Conservation (phyloP, 2,797 vertebrate genomes). For the Remorina albescens region DNA sequence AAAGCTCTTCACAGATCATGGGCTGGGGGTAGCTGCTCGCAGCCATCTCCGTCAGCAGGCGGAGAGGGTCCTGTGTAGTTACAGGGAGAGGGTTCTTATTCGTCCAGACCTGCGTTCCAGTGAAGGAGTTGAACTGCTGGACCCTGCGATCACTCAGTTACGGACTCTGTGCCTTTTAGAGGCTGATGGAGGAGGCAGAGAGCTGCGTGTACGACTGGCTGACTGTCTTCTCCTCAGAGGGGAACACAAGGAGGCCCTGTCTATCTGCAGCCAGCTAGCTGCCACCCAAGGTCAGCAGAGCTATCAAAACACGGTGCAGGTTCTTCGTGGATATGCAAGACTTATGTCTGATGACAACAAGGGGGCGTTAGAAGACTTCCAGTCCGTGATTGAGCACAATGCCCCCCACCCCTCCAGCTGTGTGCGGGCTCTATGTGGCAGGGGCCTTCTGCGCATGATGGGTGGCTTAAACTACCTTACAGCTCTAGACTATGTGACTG, state of each 20-base stretch:
- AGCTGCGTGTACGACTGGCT: constrained; percentile 88
- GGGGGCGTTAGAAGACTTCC: constrained; percentile 91
- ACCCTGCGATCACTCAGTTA: constrained; percentile 84
- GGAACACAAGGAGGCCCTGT: constrained; percentile 82
- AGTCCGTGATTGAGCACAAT: constrained; percentile 89
- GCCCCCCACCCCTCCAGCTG: constrained; percentile 91
- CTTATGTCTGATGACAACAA: constrained; percentile 84
- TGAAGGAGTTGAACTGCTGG: constrained; percentile 86
- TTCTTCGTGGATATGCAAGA: constrained; percentile 90
- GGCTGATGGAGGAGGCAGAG: constrained; percentile 77
- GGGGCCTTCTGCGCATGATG: constrained; percentile 91
- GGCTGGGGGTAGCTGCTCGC: constrained; percentile 69
- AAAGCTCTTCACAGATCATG: constrained; percentile 80
- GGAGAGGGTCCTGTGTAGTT: constrained; percentile 85
- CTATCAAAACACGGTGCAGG: constrained; percentile 90
- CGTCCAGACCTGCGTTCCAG: constrained; percentile 87
- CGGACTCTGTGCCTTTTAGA: constrained; percentile 88
- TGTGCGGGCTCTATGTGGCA: constrained; percentile 92
- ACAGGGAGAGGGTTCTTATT: constrained; percentile 85
- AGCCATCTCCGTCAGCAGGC: constrained; percentile 83
- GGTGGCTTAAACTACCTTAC: constrained; percentile 87
- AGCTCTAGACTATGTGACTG: constrained; percentile 93
- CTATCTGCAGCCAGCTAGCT: constrained; percentile 89
- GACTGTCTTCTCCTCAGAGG: constrained; percentile 92
- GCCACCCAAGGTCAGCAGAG: constrained; percentile 78